Evolutionary conservation across 2,113 vertebrate genomes (phyloP), one percentile per base, ranked within the genome.

Genomic region (Saccopteryx leptura): DNA sequence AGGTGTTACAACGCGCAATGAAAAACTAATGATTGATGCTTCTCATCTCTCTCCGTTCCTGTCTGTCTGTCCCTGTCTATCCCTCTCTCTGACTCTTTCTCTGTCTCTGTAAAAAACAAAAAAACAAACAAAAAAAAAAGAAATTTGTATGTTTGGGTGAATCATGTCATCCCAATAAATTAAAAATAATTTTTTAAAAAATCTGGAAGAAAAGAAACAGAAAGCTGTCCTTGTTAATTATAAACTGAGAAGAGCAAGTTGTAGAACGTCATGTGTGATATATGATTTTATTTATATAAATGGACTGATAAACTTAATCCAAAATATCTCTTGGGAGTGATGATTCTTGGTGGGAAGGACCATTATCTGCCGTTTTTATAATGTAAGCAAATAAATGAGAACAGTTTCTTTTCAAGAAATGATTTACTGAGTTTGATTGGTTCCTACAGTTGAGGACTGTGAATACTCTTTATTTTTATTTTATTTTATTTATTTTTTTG

Each of bases 361-460:
- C 31, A 13, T 68, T 74, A 80, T 79, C 58, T 78, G 23, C 12
- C 26, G 6, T 72, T 93, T 96, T 88, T 88, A n/a, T 56, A 69
- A 71, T 33, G 83, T 50, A 90, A 65, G n/a, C 23, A 21, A 79
- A 69, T 72, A 72, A 69, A 92, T 84, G 33, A 83, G 79, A 93
- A 80, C 31, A 69, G 17, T 79, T 71, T 89, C 69, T 92, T 61
- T 75, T 61, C 1, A 88, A 85, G 65, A 79, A 72, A 33, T 89
- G 61, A 50, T 76, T 50, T 81, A 21, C n/a, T 84, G 17, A 82
- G 23, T 87, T 91, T 58, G 48, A 2, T 91, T n/a, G 54, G 24
- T 76, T 82, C 26, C 23, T 61, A 2, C 31, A 48, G 23, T 83
- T 88, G 58, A 91, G 23, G 60, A 61, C 69, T 84, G 52, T 92